Conservation (phyloP, 1,140 invertebrate genomes). For the Berghia stephanieae region DNA sequence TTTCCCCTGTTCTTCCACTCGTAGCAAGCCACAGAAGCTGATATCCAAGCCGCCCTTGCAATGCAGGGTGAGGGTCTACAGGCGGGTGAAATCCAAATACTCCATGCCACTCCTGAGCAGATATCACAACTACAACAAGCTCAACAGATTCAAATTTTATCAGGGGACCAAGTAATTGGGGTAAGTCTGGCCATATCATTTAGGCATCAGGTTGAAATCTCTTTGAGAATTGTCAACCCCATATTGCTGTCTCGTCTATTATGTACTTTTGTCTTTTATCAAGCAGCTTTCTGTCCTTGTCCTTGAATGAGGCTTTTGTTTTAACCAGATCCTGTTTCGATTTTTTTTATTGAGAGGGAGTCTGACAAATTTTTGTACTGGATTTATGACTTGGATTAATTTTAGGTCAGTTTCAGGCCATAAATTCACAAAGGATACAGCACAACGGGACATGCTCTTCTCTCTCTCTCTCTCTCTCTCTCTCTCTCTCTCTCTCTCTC, state of each 20-base stretch:
- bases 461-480: too few species aligned
- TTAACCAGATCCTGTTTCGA: too few species aligned
- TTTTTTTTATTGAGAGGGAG: too few species aligned
- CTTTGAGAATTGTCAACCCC: background rate
- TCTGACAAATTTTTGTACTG: too few species aligned
- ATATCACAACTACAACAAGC: conserved; percentile 65
- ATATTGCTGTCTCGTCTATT: background rate
- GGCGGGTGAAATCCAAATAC: conserved; percentile 66
- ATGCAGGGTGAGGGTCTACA: conserved; percentile 54
- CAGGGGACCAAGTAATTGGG: conserved; percentile 64
- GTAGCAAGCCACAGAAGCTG: conserved; percentile 33
- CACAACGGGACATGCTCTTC: too few species aligned
- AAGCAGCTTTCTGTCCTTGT: too few species aligned
- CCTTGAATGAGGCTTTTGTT: too few species aligned
- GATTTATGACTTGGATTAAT: too few species aligned
- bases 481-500: too few species aligned
- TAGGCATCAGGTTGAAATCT: background rate
- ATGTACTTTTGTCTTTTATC: too few species aligned
- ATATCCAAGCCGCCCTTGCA: conserved; percentile 49
- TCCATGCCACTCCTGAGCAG: conserved; percentile 67
- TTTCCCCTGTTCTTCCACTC: background rate
- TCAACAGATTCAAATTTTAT: conserved; percentile 67
- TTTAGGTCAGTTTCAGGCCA: too few species aligned
- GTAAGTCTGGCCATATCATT: conserved; percentile 37
- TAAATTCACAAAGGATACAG: too few species aligned